These are phyloP conservation scores for Idris sp. DNA, from an alignment of 1,140 invertebrate genomes.

Conservation along the genomic window DNA sequence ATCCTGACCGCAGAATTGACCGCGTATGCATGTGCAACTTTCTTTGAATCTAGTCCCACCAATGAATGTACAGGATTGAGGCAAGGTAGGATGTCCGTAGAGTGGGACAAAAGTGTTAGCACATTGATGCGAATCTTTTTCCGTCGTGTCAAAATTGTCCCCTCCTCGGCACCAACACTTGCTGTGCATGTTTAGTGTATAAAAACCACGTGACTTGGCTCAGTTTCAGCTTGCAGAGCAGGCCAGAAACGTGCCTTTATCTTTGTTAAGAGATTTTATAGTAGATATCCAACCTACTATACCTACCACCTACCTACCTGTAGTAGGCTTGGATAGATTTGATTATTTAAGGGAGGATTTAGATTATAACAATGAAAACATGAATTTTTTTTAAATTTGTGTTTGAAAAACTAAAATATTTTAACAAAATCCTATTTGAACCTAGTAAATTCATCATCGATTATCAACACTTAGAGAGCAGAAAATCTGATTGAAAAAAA, in stretches of 20 bases:
- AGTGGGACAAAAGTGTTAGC: slow-evolving; percentile 46
- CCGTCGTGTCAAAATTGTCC: slow-evolving; percentile 34
- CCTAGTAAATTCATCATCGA: no score
- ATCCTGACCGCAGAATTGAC: slow-evolving; percentile 13
- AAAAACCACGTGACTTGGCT: slow-evolving; percentile 25
- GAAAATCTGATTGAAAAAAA: no score
- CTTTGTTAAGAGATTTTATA: slow-evolving; percentile 13
- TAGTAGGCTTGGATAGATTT: slow-evolving; percentile 40
- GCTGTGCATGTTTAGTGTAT: slow-evolving; percentile 18
- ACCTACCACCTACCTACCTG: no score
- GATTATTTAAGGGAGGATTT: no score
- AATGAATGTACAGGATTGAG: no score
- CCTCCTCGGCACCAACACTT: slow-evolving; percentile 10
- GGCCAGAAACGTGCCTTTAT: slow-evolving; percentile 2
- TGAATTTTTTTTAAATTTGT: no score
- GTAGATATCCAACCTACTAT: no score
- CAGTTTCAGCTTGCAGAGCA: slow-evolving; percentile 26
- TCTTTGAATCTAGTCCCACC: slow-evolving; percentile 62
- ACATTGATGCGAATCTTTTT: slow-evolving; percentile 44
- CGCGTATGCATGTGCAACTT: slow-evolving; percentile 64
- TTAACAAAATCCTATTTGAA: no score
- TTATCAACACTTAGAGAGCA: no score
- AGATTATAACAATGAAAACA: no score
- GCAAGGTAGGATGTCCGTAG: slow-evolving; percentile 33
- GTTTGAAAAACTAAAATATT: no score